phyloP scores from a whole-genome alignment of 2,797 vertebrate species.

The Pangasius krempfi region DNA sequence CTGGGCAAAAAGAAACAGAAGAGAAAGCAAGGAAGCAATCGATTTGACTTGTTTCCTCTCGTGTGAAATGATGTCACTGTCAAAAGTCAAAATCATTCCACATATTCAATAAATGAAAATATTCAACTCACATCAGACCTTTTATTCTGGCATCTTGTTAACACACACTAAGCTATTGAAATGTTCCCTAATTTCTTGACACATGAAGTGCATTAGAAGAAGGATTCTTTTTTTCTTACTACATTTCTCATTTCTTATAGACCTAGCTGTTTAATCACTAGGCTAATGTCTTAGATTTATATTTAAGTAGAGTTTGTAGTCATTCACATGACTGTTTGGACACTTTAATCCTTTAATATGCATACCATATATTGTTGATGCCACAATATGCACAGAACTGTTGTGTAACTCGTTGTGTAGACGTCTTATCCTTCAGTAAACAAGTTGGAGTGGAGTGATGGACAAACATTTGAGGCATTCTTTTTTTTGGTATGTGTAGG shows the following conservation, averaged over 20 bases:
- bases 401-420: neutral
- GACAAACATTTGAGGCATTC: neutral
- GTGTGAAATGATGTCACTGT: slow-evolving; percentile 4
- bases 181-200: neutral
- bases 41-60: neutral
- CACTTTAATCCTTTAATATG: neutral
- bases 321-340: neutral
- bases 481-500: neutral
- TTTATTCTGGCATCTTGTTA: neutral
- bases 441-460: neutral
- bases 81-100: slow-evolving; percentile 17
- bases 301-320: neutral
- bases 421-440: neutral
- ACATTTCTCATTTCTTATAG: neutral
- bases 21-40: slow-evolving; percentile 8
- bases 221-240: neutral
- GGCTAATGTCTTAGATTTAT: neutral
- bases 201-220: neutral
- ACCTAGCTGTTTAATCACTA: neutral
- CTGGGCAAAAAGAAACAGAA: slow-evolving; percentile 29
- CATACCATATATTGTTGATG: too few species aligned
- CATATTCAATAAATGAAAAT: too few species aligned
- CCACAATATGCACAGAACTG: neutral
- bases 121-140: neutral
- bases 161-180: too few species aligned